Base-by-base conservation (phyloP, 53 echinoderm and acorn worm species). In the Hippasteria phrygiana region DNA sequence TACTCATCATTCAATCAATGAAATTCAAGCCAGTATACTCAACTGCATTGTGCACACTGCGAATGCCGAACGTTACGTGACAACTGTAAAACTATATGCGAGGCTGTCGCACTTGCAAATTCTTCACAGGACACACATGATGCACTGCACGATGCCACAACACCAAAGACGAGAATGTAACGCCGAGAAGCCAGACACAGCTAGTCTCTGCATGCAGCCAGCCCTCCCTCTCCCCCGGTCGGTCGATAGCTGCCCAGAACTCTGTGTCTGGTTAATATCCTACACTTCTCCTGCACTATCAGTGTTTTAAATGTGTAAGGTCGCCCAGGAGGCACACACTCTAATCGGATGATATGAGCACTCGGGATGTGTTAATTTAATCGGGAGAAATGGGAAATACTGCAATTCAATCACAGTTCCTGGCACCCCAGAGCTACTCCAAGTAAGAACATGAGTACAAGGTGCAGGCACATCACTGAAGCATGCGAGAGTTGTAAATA, bases 321-420 rank as follows among this genome's bases (percentile, higher is more conserved):
- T 59, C 26, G 59, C n/a, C 59, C 20, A 26, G 4, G 26, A 59
- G 59, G 59, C 59, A 24, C 26, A n/a, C n/a, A 59, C 26, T 22
- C 59, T 64, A 81, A 81, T 81, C 39, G 46, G 65, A 81, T 81
- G 81, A 81, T 64, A 62, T 65, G 63, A 56, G 66, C 34, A 37
- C 66, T 46, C 36, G 8, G 81, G 64, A 81, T 7, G 81, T 65
- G 81, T 65, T 81, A 81, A 81, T 81, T 63, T 31, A 81, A 81
- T 81, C 81, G 63, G 43, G 26, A 39, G 24, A 63, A 81, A 40
- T 62, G 16, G 64, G 62, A 43, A 63, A 65, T 5, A 2, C 29
- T 28, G 65, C 9, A 65, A 27, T 33, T 27, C 34, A 65, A 65
- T 65, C 65, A 65, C 26, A 11, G 31, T 31, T 65, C 11, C 65